Evolutionary conservation across 2,797 vertebrate species (phyloP), one percentile per base, ranked within the genome.

Genomic region (Loris lydekkerianus): DNA sequence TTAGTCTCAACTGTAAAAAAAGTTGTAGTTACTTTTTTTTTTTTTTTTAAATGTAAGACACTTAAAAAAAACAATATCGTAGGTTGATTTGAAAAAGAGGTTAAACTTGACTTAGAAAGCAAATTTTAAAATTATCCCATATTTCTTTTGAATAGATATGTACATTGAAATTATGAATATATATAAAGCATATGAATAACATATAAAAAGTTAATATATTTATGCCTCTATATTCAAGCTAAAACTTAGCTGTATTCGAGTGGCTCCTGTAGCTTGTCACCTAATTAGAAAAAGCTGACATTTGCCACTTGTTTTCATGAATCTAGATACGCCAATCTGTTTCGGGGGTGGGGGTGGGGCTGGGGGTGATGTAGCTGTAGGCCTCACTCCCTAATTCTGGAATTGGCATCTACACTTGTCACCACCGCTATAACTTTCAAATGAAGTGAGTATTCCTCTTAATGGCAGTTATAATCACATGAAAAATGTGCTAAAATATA

Each of bases 241-340:
- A 75, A 65, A 87, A 80, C 27, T 90, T 89, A 70, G 84, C 34
- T 85, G 21, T 81, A 86, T 65, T 77, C 69, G 83, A 13, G 60
- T 93, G 69, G 15, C 69, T 40, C 63, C 7, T 86, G 65, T 88
- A 7, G 11, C 7, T 76, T 92, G 76, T 91, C 93, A 95, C 43
- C 75, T 93, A 89, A 81, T 93, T 95, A 89, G 67, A 75, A 93
- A 83, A 40, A 83, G 25, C 7, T 95, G 95, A 91, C 80, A 91
- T 93, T 93, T 53, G n/a, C 86, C 88, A 93, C 84, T 94, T 95
- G 63, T 56, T 67, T 96, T 95, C 46, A 92, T 72, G 69, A 95
- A 86, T 83, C 70, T 70, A 77, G 83, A 93, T 8, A n/a, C 91
- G 77, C 31, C 87, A 92, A 56, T 13, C 65, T 92, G 86, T 91